These are phyloP conservation scores for Deilephila porcellus DNA, from an alignment of 2,888 invertebrate genomes.

Conservation along the genomic window DNA sequence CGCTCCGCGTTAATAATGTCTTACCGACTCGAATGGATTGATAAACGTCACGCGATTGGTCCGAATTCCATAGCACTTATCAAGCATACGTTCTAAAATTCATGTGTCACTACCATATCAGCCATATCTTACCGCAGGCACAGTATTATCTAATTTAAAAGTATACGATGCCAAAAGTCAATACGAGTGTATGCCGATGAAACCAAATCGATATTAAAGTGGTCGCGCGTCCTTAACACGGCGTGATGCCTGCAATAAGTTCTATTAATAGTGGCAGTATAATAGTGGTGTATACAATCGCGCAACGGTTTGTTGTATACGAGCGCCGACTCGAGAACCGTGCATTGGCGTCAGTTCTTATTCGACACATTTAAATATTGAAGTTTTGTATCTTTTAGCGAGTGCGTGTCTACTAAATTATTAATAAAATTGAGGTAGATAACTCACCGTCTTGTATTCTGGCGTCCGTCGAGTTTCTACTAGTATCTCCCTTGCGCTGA, in stretches of 20 bases:
- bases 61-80: constrained; percentile 27
- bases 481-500: constrained; percentile 81
- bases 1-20: constrained; percentile 45
- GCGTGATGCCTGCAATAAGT: constrained; percentile 60
- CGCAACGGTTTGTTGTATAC: constrained; percentile 61
- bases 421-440: constrained; percentile 44
- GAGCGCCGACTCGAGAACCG: constrained; percentile 45
- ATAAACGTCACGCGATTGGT: constrained; percentile 32
- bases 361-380: constrained; percentile 9
- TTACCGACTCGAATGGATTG: constrained; percentile 33
- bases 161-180: constrained; percentile 24
- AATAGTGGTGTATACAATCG: constrained; percentile 18
- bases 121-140: background rate
- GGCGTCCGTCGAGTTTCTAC: constrained; percentile 79
- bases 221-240: constrained; percentile 63
- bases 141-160: constrained; percentile 29
- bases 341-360: constrained; percentile 11
- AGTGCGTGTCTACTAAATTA: constrained; percentile 44
- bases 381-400: constrained; percentile 12
- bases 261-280: constrained; percentile 59
- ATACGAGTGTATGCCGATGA: constrained; percentile 32
- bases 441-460: constrained; percentile 80
- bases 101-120: constrained; percentile 2
- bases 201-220: constrained; percentile 71
- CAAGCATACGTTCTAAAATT: constrained; percentile 21